phyloP scores from a whole-genome alignment of 2,888 invertebrate genomes.

The Tiphia femorata region DNA sequence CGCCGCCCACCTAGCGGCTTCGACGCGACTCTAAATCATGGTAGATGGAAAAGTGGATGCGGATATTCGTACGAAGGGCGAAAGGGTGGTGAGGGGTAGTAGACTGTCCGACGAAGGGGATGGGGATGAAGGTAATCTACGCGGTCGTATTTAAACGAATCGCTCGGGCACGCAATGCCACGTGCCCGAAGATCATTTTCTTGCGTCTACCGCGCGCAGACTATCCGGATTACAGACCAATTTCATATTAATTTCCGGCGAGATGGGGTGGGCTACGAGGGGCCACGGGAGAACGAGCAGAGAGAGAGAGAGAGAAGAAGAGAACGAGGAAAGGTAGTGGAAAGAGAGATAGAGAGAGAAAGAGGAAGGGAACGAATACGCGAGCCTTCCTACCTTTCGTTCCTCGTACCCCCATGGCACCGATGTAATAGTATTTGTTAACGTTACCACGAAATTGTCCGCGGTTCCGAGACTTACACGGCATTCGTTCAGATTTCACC shows the following conservation, averaged over 20 bases:
- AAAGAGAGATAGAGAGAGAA: not conserved
- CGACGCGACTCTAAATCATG: constrained; percentile 20
- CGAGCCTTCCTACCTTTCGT: constrained; percentile 15
- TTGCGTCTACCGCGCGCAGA: constrained; percentile 45
- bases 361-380: constrained; percentile 19
- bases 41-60: not conserved
- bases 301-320: not conserved
- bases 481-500: constrained; percentile 39
- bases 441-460: constrained; percentile 48
- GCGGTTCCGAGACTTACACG: constrained; percentile 35
- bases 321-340: constrained; percentile 3
- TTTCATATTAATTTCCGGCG: constrained; percentile 53
- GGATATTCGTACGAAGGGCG: not conserved
- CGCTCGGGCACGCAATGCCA: constrained; percentile 45
- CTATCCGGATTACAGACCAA: constrained; percentile 50
- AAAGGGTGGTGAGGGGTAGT: not conserved
- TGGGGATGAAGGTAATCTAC: constrained; percentile 35
- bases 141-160: constrained; percentile 48
- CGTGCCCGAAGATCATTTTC: constrained; percentile 49
- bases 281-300: not conserved
- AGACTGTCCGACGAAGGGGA: not conserved
- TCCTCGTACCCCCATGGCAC: constrained; percentile 6
- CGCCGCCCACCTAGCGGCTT: not conserved
- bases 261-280: constrained; percentile 16
- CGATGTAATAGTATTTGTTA: constrained; percentile 40